A percentile compares a stretch with the other conserved stretches of the same genome.
Evolutionary conservation across 1,140 invertebrate genomes (phyloP).

Genomic region (Hestina assimilis): DNA sequence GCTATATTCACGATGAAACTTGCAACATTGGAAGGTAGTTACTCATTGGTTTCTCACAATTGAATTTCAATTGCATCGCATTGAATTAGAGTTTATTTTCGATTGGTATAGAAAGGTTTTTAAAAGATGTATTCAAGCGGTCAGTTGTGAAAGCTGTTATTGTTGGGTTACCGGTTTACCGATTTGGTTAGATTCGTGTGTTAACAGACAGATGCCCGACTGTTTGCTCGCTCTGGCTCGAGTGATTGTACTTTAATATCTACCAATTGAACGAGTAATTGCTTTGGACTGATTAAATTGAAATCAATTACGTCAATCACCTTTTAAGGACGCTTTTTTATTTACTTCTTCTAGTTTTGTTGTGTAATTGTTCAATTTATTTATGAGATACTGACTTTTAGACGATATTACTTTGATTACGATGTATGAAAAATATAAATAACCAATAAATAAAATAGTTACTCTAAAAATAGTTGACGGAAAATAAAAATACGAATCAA

Average conservation of each 20-base stretch:
- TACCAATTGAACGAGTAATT: constrained; percentile 43
- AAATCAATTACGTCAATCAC: constrained; percentile 24
- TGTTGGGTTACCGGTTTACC: constrained; percentile 77
- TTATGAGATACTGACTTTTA: background rate
- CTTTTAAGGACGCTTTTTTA: background rate
- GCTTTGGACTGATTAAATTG: constrained; percentile 53
- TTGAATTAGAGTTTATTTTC: constrained; percentile 30
- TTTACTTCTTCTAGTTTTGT: background rate
- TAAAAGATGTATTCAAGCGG: constrained; percentile 45
- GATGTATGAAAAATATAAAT: too few relatives aligned
- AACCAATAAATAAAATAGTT: too few relatives aligned
- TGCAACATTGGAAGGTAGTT: constrained; percentile 22
- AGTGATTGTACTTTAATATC: constrained; percentile 3
- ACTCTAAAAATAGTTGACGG: too few relatives aligned
- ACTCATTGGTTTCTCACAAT: background rate
- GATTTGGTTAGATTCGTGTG: constrained; percentile 76
- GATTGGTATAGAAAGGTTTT: constrained; percentile 1
- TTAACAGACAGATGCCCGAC: constrained; percentile 68
- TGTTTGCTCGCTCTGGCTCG: constrained; percentile 43
- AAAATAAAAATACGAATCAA: background rate
- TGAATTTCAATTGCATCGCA: constrained; percentile 7
- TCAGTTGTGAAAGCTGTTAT: constrained; percentile 75
- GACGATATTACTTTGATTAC: too few relatives aligned
- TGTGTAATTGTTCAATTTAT: background rate
- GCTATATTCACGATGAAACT: constrained; percentile 45